These are phyloP conservation scores for Leptestheria dahalacensis DNA, from an alignment of 1,140 invertebrate species.

Conservation along the genomic window DNA sequence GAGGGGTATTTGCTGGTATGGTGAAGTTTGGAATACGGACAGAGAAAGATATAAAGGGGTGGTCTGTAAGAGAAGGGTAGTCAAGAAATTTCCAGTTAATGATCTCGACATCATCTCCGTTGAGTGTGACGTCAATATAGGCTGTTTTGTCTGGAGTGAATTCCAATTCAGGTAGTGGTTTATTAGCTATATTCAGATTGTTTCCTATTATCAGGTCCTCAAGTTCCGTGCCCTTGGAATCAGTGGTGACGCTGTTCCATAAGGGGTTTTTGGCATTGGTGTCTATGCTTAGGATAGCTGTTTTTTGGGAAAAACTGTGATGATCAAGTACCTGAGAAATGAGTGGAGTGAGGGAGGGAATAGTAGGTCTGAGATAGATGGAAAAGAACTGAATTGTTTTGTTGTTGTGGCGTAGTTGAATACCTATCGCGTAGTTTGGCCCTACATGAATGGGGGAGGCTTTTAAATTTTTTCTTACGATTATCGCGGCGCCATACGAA, in stretches of 20 bases:
- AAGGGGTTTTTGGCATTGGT: not conserved
- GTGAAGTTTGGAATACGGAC: not conserved
- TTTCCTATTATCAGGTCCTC: not conserved
- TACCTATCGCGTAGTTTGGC: not conserved
- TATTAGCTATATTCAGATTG: not conserved
- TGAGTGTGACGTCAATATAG: not conserved
- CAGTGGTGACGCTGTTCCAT: not conserved
- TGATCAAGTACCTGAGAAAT: no score
- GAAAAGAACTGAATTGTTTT: not conserved
- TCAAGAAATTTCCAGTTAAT: not conserved
- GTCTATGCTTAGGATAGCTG: not conserved
- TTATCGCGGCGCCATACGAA: constrained; percentile 4
- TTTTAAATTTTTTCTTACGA: not conserved
- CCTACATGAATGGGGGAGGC: not conserved
- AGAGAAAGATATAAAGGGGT: not conserved
- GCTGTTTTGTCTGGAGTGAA: not conserved
- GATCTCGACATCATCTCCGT: not conserved
- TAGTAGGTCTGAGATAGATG: not conserved
- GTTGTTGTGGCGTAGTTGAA: not conserved
- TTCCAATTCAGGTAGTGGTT: not conserved
- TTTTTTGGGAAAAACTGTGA: not conserved
- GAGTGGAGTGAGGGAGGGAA: not conserved
- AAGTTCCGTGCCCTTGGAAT: not conserved
- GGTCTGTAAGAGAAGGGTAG: not conserved
- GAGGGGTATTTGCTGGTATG: not conserved